These are phyloP conservation scores for Acanthurus leucopareius DNA, from an alignment of 2,797 vertebrate species.

Conservation along the genomic window DNA sequence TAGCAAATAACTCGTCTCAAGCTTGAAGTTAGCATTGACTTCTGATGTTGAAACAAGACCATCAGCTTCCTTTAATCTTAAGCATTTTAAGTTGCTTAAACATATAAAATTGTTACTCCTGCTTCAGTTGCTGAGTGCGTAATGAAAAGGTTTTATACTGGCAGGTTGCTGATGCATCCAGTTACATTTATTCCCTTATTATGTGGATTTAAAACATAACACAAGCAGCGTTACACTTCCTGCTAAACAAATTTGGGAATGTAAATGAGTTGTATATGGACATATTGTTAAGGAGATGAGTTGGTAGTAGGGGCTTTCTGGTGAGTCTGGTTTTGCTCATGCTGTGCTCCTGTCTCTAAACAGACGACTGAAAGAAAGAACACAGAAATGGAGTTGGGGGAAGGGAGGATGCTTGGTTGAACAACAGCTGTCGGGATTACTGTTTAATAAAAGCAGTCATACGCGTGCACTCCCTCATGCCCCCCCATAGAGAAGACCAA, in stretches of 20 bases:
- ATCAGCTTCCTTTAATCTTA: background rate
- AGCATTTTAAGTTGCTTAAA: background rate
- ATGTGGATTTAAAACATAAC: slow-evolving; percentile 32
- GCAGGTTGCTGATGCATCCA: background rate
- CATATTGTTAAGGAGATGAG: slow-evolving; percentile 28
- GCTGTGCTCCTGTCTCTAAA: slow-evolving; percentile 41
- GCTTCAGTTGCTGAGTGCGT: background rate
- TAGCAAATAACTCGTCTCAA: no score
- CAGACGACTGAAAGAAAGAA: slow-evolving; percentile 38
- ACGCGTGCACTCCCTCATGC: slow-evolving; percentile 60
- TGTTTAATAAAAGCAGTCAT: slow-evolving; percentile 80
- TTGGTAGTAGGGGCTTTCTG: slow-evolving; percentile 68
- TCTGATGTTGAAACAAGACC: background rate
- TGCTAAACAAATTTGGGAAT: slow-evolving; percentile 24
- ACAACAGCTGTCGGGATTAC: slow-evolving; percentile 86
- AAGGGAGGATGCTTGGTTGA: slow-evolving; percentile 43
- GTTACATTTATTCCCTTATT: slow-evolving; percentile 24
- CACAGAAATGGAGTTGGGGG: slow-evolving; percentile 28
- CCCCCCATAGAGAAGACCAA: slow-evolving; percentile 74
- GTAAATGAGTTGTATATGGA: slow-evolving; percentile 42
- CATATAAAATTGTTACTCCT: background rate
- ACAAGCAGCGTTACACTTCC: slow-evolving; percentile 4
- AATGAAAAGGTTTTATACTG: background rate
- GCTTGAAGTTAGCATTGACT: no score
- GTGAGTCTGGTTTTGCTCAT: slow-evolving; percentile 51